These are phyloP conservation scores for Coenonympha arcania DNA, from an alignment of 2,888 invertebrate genomes.

Conservation along the genomic window DNA sequence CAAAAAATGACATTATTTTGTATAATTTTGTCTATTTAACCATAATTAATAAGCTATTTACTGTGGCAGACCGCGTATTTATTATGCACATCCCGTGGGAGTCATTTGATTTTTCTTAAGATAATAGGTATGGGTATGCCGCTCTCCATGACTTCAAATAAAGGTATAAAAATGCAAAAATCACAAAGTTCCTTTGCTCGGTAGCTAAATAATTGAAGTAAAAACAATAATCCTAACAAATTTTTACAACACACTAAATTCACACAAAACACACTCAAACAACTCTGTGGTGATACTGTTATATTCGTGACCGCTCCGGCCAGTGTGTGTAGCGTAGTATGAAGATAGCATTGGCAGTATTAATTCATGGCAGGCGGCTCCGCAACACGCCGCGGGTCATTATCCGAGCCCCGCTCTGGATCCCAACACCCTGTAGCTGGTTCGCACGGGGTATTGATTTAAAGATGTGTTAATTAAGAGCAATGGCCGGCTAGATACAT, in stretches of 20 bases:
- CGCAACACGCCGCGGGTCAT: conserved; percentile 41
- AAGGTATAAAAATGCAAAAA: too few species aligned
- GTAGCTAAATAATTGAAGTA: too few species aligned
- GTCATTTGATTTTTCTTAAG: too few species aligned
- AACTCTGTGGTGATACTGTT: conserved; percentile 23
- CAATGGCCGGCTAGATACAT: conserved; percentile 22
- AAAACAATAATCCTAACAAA: too few species aligned
- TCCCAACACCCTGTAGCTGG: conserved; percentile 38
- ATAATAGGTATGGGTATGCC: too few species aligned
- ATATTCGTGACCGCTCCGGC: conserved; percentile 53
- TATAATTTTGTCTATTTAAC: not conserved
- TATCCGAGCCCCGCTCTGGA: conserved; percentile 43
- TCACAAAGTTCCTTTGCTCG: too few species aligned
- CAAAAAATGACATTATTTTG: too few species aligned
- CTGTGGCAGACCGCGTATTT: too few species aligned
- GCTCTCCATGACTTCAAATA: too few species aligned
- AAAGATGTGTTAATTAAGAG: conserved; percentile 29
- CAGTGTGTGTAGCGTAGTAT: conserved; percentile 54
- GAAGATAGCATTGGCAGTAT: conserved; percentile 63
- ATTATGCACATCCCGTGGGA: too few species aligned
- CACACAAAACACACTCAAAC: conserved; percentile 2
- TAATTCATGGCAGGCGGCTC: conserved; percentile 59
- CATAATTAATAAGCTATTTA: too few species aligned
- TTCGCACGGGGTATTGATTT: conserved; percentile 40
- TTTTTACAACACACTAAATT: conserved; percentile 7